phyloP scores from a whole-genome alignment of 2,797 vertebrate species.

The Crocidura indochinensis region DNA sequence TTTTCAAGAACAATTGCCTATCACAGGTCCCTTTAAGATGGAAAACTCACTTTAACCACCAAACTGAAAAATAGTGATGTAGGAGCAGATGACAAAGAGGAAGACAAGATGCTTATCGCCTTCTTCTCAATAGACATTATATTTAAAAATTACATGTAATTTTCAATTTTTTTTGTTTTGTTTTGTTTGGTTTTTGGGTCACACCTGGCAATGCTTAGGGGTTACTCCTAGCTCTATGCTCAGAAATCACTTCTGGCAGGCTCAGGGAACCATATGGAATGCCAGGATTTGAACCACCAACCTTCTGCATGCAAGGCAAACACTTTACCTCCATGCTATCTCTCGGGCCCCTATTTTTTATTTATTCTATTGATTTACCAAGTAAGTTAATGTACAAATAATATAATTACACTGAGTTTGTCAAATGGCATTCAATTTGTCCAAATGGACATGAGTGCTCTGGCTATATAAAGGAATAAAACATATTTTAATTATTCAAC shows the following conservation, averaged over 20 bases:
- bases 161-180: no score
- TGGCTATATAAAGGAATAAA: not conserved
- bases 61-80: not conserved
- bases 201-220: no score
- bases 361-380: not conserved
- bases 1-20: not conserved
- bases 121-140: rapidly evolving
- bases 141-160: not conserved
- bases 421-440: not conserved
- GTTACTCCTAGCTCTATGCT: no score
- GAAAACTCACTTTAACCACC: not conserved
- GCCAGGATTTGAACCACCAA: no score
- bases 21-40: not conserved
- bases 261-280: no score
- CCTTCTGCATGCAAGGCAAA: no score
- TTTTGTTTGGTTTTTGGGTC: no score
- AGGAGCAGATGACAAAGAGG: not conserved
- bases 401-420: not conserved
- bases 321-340: no score
- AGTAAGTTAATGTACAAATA: not conserved
- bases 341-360: not conserved
- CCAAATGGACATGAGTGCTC: not conserved
- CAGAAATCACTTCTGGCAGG: no score
- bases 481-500: not conserved
- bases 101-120: not conserved